phyloP scores from a whole-genome alignment of 2,888 invertebrate genomes.

The Incurvaria masculella region DNA sequence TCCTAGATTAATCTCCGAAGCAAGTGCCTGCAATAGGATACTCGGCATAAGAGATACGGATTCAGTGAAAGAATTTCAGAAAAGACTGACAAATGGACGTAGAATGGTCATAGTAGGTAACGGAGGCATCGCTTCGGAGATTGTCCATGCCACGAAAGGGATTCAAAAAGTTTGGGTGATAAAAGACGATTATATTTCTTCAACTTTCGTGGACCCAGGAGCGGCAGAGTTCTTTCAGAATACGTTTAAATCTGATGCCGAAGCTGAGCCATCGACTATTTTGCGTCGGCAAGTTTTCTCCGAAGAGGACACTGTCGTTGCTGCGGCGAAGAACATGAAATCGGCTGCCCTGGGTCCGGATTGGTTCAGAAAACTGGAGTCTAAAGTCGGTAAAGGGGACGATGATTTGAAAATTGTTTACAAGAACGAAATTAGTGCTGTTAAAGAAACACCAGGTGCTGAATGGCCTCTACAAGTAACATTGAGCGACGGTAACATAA shows the following conservation, averaged over 20 bases:
- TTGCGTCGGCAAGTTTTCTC: constrained; percentile 67
- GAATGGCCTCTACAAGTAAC: constrained; percentile 69
- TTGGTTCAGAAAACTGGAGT: constrained; percentile 75
- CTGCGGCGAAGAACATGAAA: constrained; percentile 42
- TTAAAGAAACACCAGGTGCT: constrained; percentile 29
- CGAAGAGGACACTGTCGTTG: constrained; percentile 46
- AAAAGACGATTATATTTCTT: constrained; percentile 87
- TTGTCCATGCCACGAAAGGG: constrained; percentile 83
- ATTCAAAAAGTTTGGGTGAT: constrained; percentile 92
- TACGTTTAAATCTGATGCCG: constrained; percentile 26
- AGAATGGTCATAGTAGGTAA: constrained; percentile 89
- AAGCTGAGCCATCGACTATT: constrained; percentile 23
- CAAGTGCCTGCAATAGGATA: constrained; percentile 60
- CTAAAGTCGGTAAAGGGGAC: constrained; percentile 48
- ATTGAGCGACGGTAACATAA: constrained; percentile 67
- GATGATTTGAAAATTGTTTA: constrained; percentile 61
- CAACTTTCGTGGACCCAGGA: constrained; percentile 94
- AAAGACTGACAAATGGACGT: constrained; percentile 63
- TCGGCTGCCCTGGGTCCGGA: constrained; percentile 97
- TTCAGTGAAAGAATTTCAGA: constrained; percentile 78
- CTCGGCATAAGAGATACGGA: constrained; percentile 94
- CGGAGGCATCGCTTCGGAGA: constrained; percentile 98
- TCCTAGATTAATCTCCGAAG: constrained; percentile 71
- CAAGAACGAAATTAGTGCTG: constrained; percentile 51
- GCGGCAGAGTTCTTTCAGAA: constrained; percentile 89